These are phyloP conservation scores for Arenaria interpres DNA, from an alignment of 2,113 vertebrate genomes.

Conservation along the genomic window DNA sequence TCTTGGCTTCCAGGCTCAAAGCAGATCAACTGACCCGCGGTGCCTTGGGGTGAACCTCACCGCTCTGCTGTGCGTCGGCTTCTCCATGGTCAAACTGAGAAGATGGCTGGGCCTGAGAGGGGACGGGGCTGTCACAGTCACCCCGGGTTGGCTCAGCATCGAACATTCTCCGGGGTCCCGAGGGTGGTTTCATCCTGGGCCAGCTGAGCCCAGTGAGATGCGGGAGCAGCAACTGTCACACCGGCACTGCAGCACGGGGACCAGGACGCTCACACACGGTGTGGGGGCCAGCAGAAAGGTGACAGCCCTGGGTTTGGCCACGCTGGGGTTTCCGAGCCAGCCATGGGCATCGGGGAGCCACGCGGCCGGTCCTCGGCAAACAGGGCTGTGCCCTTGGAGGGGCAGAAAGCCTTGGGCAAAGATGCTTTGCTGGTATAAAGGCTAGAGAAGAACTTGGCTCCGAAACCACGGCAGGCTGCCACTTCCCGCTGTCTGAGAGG, in stretches of 20 bases:
- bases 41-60: background rate
- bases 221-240: background rate
- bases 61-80: background rate
- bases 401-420: background rate
- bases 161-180: background rate
- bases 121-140: background rate
- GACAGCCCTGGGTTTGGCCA: background rate
- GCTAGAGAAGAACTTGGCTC: background rate
- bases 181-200: background rate
- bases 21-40: fast-evolving
- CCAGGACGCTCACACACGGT: fast-evolving
- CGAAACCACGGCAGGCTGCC: background rate
- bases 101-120: background rate
- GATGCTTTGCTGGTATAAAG: background rate
- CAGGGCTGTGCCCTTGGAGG: background rate
- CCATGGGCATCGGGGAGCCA: fast-evolving
- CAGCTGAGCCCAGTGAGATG: background rate
- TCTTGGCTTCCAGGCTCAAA: background rate
- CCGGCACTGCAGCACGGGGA: fast-evolving
- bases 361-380: background rate
- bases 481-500: background rate
- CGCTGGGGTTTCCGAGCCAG: background rate
- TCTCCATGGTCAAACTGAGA: background rate
- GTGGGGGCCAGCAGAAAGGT: background rate
- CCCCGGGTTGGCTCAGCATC: background rate